Percentiles rank a stretch among this genome's conserved stretches.
These are phyloP conservation scores for Herpailurus yagouaroundi DNA, from an alignment of 2,113 vertebrate species.

Conservation along the genomic window DNA sequence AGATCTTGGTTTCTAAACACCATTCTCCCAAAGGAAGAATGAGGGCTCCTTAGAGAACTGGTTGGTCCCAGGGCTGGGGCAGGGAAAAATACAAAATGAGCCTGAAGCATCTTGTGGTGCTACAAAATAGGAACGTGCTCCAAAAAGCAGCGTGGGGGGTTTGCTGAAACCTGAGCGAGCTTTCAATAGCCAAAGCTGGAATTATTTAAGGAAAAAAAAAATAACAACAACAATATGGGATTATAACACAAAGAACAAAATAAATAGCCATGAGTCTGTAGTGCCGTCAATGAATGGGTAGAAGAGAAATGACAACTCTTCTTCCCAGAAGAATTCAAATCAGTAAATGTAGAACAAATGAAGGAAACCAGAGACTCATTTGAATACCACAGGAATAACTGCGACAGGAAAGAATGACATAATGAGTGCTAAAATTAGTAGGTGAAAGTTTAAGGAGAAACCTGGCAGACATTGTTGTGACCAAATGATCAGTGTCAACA, in stretches of 20 bases:
- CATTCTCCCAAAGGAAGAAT: not conserved
- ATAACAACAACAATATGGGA: not conserved
- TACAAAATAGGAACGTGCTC: not conserved
- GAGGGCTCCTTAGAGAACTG: not conserved
- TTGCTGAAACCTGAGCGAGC: not conserved
- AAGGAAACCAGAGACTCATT: not conserved
- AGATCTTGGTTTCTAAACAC: conserved; percentile 1
- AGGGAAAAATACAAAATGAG: not conserved
- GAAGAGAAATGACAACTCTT: not conserved
- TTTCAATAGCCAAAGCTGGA: not conserved
- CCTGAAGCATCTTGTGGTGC: not conserved
- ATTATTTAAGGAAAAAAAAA: not conserved
- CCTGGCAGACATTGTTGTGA: not conserved
- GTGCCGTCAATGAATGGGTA: not conserved
- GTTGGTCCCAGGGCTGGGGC: not conserved
- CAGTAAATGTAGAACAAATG: not conserved
- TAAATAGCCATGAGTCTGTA: not conserved
- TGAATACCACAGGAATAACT: not conserved
- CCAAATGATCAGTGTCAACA: not conserved
- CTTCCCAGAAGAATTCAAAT: not conserved
- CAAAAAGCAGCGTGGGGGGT: not conserved
- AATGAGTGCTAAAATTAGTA: not conserved
- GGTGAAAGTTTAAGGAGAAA: not conserved
- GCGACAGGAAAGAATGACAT: not conserved
- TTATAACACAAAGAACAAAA: not conserved